These are phyloP conservation scores for Electrona antarctica DNA, from an alignment of 2,113 vertebrate genomes.

Conservation along the genomic window DNA sequence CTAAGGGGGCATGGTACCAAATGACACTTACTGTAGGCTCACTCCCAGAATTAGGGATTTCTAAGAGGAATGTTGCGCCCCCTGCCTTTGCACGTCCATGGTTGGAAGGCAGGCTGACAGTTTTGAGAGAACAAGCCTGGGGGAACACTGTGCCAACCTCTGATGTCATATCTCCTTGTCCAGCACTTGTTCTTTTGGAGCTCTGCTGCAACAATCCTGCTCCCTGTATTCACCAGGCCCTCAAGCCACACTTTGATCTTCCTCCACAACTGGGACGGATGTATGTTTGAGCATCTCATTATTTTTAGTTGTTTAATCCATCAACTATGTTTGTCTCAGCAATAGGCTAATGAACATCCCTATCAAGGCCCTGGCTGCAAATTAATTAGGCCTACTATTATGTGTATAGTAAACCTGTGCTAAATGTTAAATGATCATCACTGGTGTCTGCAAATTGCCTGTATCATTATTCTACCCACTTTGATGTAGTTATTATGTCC, in stretches of 20 bases:
- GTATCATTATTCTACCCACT: conserved; percentile 35
- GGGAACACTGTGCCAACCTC: conserved; percentile 68
- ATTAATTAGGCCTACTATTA: conserved; percentile 25
- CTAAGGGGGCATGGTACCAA: conserved; percentile 45
- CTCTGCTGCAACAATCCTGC: conserved; percentile 63
- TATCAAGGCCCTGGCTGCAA: conserved; percentile 49
- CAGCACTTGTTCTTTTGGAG: conserved; percentile 74
- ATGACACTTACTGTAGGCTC: conserved; percentile 40
- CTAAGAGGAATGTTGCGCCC: conserved; percentile 46
- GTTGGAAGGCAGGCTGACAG: conserved; percentile 61
- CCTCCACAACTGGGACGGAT: conserved; percentile 69
- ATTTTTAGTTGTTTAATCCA: conserved; percentile 76
- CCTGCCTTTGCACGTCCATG: conserved; percentile 47
- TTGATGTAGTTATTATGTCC: conserved; percentile 34
- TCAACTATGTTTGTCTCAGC: conserved; percentile 79
- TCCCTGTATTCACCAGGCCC: conserved; percentile 65
- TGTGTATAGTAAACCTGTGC: conserved; percentile 29
- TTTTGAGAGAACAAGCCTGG: conserved; percentile 66
- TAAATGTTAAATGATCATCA: conserved; percentile 46
- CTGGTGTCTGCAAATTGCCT: conserved; percentile 48
- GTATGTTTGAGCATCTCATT: conserved; percentile 70
- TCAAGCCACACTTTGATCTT: conserved; percentile 77
- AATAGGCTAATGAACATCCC: conserved; percentile 71
- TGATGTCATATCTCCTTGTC: conserved; percentile 76
- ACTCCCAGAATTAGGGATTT: conserved; percentile 62